Conservation (phyloP, 2,888 invertebrate genomes). For the Cylindroiulus punctatus region DNA sequence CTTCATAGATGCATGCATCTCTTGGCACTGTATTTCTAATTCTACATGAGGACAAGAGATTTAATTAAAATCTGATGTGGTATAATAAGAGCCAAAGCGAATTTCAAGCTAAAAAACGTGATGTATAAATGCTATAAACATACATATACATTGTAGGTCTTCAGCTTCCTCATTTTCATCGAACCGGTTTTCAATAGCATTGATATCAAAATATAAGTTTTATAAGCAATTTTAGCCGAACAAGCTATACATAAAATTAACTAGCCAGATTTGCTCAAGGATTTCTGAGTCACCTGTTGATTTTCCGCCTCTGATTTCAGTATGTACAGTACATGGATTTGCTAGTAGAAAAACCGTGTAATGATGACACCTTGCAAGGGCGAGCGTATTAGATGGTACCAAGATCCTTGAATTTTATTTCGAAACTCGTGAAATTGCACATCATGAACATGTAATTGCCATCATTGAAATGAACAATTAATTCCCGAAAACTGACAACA, state of each 20-base stretch:
- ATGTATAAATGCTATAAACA: too few species aligned
- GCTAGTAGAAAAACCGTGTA: neutral
- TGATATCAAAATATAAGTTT: neutral
- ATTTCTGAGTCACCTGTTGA: constrained; percentile 19
- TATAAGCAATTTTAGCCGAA: neutral
- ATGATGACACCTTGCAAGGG: constrained; percentile 37
- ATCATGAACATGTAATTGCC: neutral
- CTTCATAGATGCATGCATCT: too few species aligned
- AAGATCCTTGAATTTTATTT: constrained; percentile 33
- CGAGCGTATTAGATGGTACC: constrained; percentile 7
- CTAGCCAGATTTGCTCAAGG: neutral
- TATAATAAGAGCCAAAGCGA: too few species aligned
- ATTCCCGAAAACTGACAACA: neutral
- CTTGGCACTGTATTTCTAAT: too few species aligned
- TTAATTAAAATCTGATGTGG: too few species aligned
- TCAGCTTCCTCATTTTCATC: neutral
- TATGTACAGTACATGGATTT: neutral
- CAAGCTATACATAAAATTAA: neutral
- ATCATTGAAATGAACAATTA: constrained; percentile 15
- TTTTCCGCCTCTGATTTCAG: neutral
- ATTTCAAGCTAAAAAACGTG: too few species aligned
- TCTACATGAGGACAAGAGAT: too few species aligned
- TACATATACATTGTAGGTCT: too few species aligned
- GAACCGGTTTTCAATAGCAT: neutral
- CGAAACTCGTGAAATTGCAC: constrained; percentile 27